Base-by-base conservation (phyloP, 2,888 invertebrate genomes). In the Portevinia maculata region DNA sequence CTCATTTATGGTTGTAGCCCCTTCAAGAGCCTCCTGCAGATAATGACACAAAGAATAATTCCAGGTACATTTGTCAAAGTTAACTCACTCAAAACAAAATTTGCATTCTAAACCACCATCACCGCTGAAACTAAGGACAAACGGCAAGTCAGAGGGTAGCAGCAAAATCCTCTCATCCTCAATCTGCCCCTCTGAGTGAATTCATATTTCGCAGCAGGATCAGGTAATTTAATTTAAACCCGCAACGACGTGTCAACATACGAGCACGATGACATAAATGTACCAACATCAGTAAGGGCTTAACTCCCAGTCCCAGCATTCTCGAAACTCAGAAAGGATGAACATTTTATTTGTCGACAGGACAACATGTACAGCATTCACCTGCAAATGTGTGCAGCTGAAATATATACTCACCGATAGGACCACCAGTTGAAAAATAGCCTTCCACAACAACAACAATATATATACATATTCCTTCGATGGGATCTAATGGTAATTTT, bases 151-250 rank as follows among this genome's bases (percentile, higher is more conserved):
- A n/a, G n/a, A n/a, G n/a, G n/a, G n/a, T n/a, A n/a, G n/a, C n/a
- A n/a, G n/a, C n/a, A n/a, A n/a, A n/a, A n/a, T n/a, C n/a, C n/a
- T n/a, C n/a, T n/a, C n/a, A n/a, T n/a, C n/a, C n/a, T n/a, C n/a
- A n/a, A n/a, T n/a, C n/a, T n/a, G n/a, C n/a, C n/a, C n/a, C n/a
- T n/a, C 15, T 17, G 21, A 8, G 32, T 37, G 39, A 39, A 50
- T 59, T 70, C n/a, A n/a, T 34, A 59, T 59, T 59, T 70, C 57
- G 13, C 59, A 70, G 59, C 37, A 70, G 70, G 50, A 70, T 30
- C 70, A 37, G 48, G 59, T 70, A 70, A 70, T 70, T 70, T 39
- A 70, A 70, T 70, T 59, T 59, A 59, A 67, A 24, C 28, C n/a
- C n/a, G 21, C 21, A 53, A 44, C 48, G 9, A 17, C 32, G 32